phyloP scores from a whole-genome alignment of 2,797 vertebrate species.

The Lepilemur ruficaudatus region DNA sequence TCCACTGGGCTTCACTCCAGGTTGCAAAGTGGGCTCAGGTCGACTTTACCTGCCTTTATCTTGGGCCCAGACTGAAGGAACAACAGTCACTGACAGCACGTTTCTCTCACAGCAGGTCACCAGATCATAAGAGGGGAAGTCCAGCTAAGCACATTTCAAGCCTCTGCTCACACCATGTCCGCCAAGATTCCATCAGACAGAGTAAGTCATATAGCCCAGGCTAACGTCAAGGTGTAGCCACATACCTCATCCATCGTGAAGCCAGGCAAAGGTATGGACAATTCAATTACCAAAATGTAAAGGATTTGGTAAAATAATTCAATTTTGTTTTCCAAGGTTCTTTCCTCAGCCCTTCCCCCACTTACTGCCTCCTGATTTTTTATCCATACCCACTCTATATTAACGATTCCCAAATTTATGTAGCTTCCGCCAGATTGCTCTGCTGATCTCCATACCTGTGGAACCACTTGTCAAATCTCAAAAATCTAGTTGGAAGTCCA shows the following conservation, averaged over 20 bases:
- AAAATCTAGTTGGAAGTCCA: background rate
- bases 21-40: background rate
- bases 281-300: background rate
- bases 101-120: background rate
- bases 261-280: background rate
- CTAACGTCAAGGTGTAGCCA: background rate
- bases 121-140: background rate
- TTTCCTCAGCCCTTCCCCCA: background rate
- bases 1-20: background rate
- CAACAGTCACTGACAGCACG: accelerated
- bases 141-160: background rate
- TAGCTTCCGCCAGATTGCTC: background rate
- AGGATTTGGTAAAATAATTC: background rate
- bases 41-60: background rate
- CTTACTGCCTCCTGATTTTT: background rate
- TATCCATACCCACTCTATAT: background rate
- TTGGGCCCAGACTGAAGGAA: background rate
- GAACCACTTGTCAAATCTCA: background rate
- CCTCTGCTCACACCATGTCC: background rate
- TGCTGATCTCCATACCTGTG: background rate
- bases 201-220: background rate
- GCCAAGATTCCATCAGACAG: background rate
- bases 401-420: background rate
- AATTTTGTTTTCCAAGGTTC: background rate
- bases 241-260: background rate